A percentile compares a stretch with the other conserved stretches of the same genome.
Evolutionary conservation across 2,888 invertebrate species (phyloP).

Genomic region (Melanchra persicariae): DNA sequence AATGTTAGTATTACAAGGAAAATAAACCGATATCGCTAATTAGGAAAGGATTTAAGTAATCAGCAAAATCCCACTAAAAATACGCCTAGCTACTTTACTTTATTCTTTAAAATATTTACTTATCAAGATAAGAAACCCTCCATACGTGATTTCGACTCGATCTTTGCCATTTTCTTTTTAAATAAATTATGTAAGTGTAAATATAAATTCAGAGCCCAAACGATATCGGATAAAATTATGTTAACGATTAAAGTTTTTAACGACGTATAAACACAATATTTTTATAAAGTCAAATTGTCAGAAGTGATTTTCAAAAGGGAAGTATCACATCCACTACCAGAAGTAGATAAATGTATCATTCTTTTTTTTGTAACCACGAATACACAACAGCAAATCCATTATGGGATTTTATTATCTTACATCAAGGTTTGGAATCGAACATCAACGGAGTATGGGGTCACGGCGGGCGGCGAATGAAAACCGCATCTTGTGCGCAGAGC

Average conservation of each 20-base stretch:
- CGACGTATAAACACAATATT: slow-evolving; percentile 5
- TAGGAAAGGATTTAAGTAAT: not conserved
- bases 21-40: not conserved
- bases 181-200: not conserved
- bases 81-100: not conserved
- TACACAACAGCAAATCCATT: slow-evolving; percentile 84
- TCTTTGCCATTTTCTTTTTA: not conserved
- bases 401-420: slow-evolving; percentile 87
- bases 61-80: not conserved
- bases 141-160: not conserved
- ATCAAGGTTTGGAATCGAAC: slow-evolving; percentile 85
- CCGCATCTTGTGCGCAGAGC: slow-evolving; percentile 68
- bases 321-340: slow-evolving; percentile 74
- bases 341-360: slow-evolving; percentile 76
- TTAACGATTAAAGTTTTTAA: slow-evolving; percentile 1
- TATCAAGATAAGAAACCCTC: not conserved
- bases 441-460: slow-evolving; percentile 70
- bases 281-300: slow-evolving; percentile 22
- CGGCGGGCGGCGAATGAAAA: slow-evolving; percentile 70
- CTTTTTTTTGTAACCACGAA: slow-evolving; percentile 80
- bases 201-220: slow-evolving; percentile 9
- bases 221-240: slow-evolving; percentile 7
- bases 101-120: not conserved
- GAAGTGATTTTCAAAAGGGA: slow-evolving; percentile 41
- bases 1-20: not conserved